Base-by-base conservation (phyloP, 2,113 vertebrate species). In the Cyrtonyx montezumae region DNA sequence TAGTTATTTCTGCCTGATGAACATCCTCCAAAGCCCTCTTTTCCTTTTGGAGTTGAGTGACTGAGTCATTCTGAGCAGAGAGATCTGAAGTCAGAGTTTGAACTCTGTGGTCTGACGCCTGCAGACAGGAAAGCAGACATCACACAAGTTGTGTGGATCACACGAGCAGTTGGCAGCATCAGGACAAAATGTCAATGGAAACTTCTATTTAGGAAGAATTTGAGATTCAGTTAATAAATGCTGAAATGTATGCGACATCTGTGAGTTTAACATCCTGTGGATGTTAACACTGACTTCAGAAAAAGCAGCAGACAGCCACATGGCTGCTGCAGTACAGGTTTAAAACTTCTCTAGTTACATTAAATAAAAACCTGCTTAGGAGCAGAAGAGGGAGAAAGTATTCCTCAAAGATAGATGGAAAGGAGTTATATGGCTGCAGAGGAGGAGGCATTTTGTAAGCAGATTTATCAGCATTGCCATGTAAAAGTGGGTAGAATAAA, bases 41-140 rank as follows among this genome's bases (percentile, higher is more conserved):
- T 74, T 96, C 90, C 71, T 97, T 96, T 88, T 96, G 97, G 83
- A 97, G 95, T 89, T 96, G 88, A 63, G 95, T 42, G 1, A 90
- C 93, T 37, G 94, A 90, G 51, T 97, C 95, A 62, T 97, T 95
- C 32, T 6, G 18, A 76, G 95, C 79, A 3, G 66, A 94, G 51
- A 97, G 96, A 79, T 97, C 91, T 30, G 81, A 85, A 5, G 77
- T 93, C 84, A 96, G 75, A 36, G 87, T 93, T 65, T 34, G 17
- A 76, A 92, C 94, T 74, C 92, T 88, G 63, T 90, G 93, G 75
- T 97, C 96, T 81, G 88, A 87, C 66, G 96, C 92, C 96, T 97
- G 53, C 74, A 95, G 94, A 66, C 32, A 58, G 66, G 61, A 79
- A 75, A 67, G 40, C 53, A 30, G 71, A 75, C 28, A 53, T 63